A percentile compares a stretch with the other conserved stretches of the same genome.
Conservation (phyloP, 2,113 vertebrate genomes). For the Aramus guarauna region DNA sequence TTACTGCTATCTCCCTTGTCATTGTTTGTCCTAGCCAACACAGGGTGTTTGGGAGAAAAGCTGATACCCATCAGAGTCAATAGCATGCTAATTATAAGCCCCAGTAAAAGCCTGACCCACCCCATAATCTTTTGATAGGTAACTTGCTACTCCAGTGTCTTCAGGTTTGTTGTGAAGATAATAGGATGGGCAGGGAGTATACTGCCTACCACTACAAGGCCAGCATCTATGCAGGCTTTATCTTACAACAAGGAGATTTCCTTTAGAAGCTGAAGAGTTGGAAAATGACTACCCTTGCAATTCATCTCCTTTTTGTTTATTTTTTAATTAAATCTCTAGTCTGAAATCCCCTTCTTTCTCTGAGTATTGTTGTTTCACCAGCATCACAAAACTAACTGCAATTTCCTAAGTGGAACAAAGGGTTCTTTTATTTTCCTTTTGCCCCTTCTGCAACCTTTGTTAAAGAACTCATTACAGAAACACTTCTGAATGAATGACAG, state of each 20-base stretch:
- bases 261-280: neutral
- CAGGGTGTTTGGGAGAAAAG: neutral
- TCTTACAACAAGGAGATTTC: neutral
- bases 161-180: neutral
- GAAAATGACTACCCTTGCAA: neutral
- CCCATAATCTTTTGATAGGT: neutral
- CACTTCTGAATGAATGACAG: neutral
- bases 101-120: neutral
- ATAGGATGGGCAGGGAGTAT: fast-evolving
- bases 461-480: neutral
- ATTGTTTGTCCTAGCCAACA: neutral
- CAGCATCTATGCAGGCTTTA: neutral
- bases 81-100: neutral
- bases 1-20: neutral
- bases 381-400: neutral
- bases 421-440: neutral
- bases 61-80: neutral
- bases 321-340: neutral
- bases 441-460: neutral
- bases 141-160: neutral
- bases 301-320: neutral
- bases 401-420: neutral
- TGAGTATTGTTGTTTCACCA: neutral
- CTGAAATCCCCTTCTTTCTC: neutral
- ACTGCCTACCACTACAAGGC: neutral